phyloP scores from a whole-genome alignment of 2,113 vertebrate species.

The Baryphthengus martii region DNA sequence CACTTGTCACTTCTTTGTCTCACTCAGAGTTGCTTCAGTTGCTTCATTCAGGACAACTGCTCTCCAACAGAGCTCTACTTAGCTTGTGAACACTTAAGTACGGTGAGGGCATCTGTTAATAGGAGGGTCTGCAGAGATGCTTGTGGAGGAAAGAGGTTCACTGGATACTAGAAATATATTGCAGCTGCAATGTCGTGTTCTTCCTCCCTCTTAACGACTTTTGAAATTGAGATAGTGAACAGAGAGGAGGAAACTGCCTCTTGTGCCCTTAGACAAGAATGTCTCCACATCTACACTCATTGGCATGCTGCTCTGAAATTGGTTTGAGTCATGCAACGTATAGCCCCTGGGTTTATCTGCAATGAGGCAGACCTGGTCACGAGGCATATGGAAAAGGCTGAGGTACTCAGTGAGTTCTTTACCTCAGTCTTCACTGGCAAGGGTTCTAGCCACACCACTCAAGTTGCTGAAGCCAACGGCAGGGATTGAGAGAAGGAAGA shows the following conservation, averaged over 20 bases:
- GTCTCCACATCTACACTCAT: accelerated
- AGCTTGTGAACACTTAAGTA: not conserved
- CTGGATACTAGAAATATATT: not conserved
- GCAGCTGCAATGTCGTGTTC: not conserved
- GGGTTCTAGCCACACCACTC: too few relatives aligned
- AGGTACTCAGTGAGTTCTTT: too few relatives aligned
- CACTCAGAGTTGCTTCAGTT: not conserved
- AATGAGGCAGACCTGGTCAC: too few relatives aligned
- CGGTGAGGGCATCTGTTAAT: not conserved
- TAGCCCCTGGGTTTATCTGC: not conserved
- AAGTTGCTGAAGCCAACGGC: too few relatives aligned
- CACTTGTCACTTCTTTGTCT: accelerated
- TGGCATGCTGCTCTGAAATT: not conserved
- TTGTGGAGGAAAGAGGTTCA: accelerated
- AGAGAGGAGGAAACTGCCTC: not conserved
- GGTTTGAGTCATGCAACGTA: not conserved
- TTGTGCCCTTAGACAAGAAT: not conserved
- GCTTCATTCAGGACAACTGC: not conserved
- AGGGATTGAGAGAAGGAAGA: too few relatives aligned
- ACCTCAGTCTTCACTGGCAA: too few relatives aligned
- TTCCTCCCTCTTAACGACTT: not conserved
- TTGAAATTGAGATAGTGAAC: not conserved
- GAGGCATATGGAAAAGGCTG: too few relatives aligned
- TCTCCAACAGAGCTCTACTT: not conserved
- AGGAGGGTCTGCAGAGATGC: not conserved